These are phyloP conservation scores for Notamacropus eugenii DNA, from an alignment of 2,797 vertebrate genomes.

Conservation along the genomic window DNA sequence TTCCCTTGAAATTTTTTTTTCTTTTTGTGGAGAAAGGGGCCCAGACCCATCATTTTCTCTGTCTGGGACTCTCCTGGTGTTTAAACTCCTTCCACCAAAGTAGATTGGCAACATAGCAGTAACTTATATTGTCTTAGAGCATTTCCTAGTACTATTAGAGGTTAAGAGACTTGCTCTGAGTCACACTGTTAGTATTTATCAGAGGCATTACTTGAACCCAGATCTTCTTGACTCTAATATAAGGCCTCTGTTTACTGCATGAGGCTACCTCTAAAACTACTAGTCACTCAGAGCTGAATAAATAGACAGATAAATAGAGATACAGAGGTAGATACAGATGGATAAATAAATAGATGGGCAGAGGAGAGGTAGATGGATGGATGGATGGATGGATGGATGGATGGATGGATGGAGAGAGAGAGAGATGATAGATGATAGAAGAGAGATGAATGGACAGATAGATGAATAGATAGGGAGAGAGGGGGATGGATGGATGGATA, in stretches of 20 bases:
- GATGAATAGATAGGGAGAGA: background rate
- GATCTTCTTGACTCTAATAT: background rate
- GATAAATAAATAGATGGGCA: background rate
- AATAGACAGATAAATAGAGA: background rate
- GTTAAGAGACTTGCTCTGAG: background rate
- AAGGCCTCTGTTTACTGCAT: background rate
- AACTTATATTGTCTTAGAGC: background rate
- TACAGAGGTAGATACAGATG: too few relatives aligned
- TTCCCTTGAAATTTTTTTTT: background rate
- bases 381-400: background rate
- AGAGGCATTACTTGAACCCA: background rate
- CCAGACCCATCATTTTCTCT: too few relatives aligned
- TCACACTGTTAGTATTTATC: background rate
- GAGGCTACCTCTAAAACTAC: background rate
- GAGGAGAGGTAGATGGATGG: background rate
- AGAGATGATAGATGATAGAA: too few relatives aligned
- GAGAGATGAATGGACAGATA: too few relatives aligned
- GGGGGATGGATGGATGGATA: background rate
- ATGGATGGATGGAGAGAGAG: too few relatives aligned
- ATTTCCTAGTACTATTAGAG: background rate
- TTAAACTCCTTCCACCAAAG: background rate
- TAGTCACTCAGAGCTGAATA: background rate
- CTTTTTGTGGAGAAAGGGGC: background rate
- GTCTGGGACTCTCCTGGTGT: background rate
- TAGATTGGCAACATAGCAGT: background rate